These are phyloP conservation scores for Eupsittula cactorum DNA, from an alignment of 2,113 vertebrate genomes.

Conservation along the genomic window DNA sequence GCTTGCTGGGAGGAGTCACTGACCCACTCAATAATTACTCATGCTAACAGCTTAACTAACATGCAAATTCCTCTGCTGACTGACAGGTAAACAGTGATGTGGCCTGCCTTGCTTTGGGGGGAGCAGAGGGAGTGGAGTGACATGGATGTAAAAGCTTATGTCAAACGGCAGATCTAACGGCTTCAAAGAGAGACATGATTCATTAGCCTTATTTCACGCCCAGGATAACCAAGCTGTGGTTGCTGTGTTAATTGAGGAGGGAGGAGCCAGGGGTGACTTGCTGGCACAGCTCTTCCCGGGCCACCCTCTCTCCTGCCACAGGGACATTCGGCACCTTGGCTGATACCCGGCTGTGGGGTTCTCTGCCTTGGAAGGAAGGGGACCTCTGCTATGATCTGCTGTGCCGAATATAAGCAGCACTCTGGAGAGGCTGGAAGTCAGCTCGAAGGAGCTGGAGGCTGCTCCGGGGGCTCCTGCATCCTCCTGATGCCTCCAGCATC, in stretches of 20 bases:
- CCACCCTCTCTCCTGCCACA: neutral
- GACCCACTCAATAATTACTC: conserved; percentile 62
- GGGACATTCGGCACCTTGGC: neutral
- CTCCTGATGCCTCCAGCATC: neutral
- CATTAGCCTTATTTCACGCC: conserved; percentile 57
- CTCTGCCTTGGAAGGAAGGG: neutral
- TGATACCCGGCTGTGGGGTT: neutral
- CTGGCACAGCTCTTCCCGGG: neutral
- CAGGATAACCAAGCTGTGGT: conserved; percentile 49
- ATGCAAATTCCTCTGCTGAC: conserved; percentile 56
- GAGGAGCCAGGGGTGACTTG: neutral
- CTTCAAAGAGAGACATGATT: conserved; percentile 57
- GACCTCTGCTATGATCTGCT: neutral
- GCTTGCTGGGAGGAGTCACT: conserved; percentile 61
- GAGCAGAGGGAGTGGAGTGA: conserved; percentile 2
- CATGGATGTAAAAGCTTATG: conserved; percentile 51
- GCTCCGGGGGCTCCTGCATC: neutral
- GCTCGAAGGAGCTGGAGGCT: neutral
- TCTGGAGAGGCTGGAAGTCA: neutral
- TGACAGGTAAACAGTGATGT: conserved; percentile 49
- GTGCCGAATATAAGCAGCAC: fast-evolving
- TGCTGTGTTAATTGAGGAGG: conserved; percentile 60
- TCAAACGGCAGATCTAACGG: conserved; percentile 3
- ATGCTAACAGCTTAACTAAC: conserved; percentile 67
- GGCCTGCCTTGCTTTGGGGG: neutral